These are phyloP conservation scores for Characodon lateralis DNA, from an alignment of 2,797 vertebrate genomes.

Conservation along the genomic window DNA sequence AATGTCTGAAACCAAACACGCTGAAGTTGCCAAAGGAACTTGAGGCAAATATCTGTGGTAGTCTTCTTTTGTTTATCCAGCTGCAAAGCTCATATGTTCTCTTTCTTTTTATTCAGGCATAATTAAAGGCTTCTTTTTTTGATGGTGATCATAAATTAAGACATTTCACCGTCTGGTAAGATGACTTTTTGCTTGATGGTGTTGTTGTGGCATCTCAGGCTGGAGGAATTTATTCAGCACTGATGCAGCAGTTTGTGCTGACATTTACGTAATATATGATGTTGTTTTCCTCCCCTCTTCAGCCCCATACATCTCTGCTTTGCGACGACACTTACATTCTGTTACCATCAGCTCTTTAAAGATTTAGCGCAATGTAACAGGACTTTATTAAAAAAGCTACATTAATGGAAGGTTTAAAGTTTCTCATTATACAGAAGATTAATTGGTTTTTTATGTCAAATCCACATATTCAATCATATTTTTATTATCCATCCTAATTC, in stretches of 20 bases:
- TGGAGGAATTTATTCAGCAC: slow-evolving; percentile 48
- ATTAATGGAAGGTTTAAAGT: slow-evolving; percentile 29
- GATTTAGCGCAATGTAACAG: slow-evolving; percentile 22
- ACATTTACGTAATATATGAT: slow-evolving; percentile 50
- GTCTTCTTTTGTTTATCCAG: slow-evolving; percentile 44
- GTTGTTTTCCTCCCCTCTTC: slow-evolving; percentile 33
- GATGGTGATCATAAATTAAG: slow-evolving; percentile 69
- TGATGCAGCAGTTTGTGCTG: slow-evolving; percentile 47
- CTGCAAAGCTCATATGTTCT: slow-evolving; percentile 37
- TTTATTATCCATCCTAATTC: background rate
- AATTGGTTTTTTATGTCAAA: background rate
- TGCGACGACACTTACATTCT: slow-evolving; percentile 51
- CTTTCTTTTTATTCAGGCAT: slow-evolving; percentile 62
- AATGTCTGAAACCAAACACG: slow-evolving; percentile 36
- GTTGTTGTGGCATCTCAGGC: slow-evolving; percentile 47
- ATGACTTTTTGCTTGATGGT: slow-evolving; percentile 38
- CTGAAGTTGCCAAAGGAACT: slow-evolving; percentile 31
- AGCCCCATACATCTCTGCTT: slow-evolving; percentile 44
- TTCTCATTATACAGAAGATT: slow-evolving; percentile 28
- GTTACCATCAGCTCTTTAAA: slow-evolving; percentile 44
- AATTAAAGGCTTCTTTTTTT: slow-evolving; percentile 69
- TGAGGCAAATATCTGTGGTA: slow-evolving; percentile 25
- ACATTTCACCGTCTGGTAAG: slow-evolving; percentile 62
- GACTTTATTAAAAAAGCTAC: slow-evolving; percentile 45
- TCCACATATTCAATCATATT: background rate